Base-by-base conservation (phyloP, 2,888 invertebrate species). In the Nemapogon koenigi region DNA sequence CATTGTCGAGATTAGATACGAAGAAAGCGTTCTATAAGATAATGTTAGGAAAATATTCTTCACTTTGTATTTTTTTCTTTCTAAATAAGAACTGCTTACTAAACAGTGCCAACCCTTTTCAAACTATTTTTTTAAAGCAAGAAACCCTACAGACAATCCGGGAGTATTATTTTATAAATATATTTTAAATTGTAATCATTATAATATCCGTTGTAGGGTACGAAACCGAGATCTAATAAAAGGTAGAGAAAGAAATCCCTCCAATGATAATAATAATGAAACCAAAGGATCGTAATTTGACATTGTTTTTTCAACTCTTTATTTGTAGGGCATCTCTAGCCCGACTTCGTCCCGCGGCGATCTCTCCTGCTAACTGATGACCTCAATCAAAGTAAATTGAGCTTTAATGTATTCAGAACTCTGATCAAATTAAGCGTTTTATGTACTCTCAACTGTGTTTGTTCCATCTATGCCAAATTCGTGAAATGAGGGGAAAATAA, bases 1-100 rank as follows among this genome's bases (percentile, higher is more conserved):
- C 48, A 44, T 15, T 41, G 50, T 43, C 46, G 54, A 59, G 60
- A 65, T 66, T 65, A 64, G 59, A 54, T 54, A 51, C 53, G 26
- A 8, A 32, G 16, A 8, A 16, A 28, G 15, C 13, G 28, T 3
- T 28, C 15, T 28, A 4, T 15, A 28, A 28, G 11, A 28, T n/a
- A n/a, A n/a, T n/a, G 15, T 28, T 28, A 28, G 4, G 27, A 15
- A 11, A 6, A 28, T 15, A 28, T 6, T 15, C 15, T 15, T 28
- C 15, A 11, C 27, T 13, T 27, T 6, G 11, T 3, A 28, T 28
- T 28, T 2, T 28, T 11, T 28, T 28, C 13, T 3, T 4, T 28
- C 15, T 28, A 28, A 15, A 6, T 11, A 7, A 11, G 11, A 28
- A 11, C n/a, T n/a, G n/a, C n/a, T n/a, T n/a, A n/a, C n/a, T n/a